Percentiles rank a stretch among this genome's conserved stretches.
Conservation (phyloP, 2,797 vertebrate genomes). For the Vipera ursinii region DNA sequence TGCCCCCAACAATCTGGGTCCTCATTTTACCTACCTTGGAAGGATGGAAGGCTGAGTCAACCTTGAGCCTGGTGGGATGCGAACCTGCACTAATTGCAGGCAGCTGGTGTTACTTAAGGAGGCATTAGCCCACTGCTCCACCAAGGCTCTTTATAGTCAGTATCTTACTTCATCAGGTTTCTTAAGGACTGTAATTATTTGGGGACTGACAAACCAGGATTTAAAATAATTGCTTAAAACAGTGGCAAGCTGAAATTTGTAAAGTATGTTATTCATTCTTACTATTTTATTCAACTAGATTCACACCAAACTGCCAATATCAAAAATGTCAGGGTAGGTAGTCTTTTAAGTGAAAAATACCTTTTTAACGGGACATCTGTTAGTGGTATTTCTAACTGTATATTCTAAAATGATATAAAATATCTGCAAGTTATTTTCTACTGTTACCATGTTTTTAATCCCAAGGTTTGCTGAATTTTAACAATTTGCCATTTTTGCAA, state of each 20-base stretch:
- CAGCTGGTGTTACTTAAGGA: no score
- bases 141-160: no score
- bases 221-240: neutral
- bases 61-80: no score
- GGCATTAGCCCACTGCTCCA: no score
- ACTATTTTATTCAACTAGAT: neutral
- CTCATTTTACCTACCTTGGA: no score
- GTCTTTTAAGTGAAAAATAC: neutral
- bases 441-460: neutral
- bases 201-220: neutral
- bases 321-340: neutral
- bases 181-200: neutral
- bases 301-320: neutral
- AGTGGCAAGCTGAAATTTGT: neutral
- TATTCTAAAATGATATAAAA: neutral
- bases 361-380: neutral
- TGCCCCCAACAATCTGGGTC: no score
- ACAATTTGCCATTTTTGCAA: neutral
- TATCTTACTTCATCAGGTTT: neutral
- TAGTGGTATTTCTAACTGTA: neutral
- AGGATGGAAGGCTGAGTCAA: no score
- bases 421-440: neutral
- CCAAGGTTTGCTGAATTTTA: neutral
- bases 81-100: no score
- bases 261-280: neutral